A percentile compares a stretch with the other conserved stretches of the same genome.
These are phyloP conservation scores for Mesorhabditis spiculigera DNA, from an alignment of 2,888 invertebrate species.

Conservation along the genomic window DNA sequence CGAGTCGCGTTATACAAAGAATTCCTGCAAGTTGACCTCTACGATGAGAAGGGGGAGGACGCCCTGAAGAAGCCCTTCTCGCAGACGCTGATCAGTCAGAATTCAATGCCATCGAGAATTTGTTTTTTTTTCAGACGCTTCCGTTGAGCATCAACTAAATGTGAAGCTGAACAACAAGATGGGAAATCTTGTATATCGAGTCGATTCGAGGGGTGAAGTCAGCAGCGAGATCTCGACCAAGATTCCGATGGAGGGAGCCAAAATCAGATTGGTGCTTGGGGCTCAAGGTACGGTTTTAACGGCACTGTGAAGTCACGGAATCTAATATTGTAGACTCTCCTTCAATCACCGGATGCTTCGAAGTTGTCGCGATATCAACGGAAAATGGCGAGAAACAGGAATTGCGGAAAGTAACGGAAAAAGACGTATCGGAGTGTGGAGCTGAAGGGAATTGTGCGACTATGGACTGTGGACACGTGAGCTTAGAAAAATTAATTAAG, in stretches of 20 bases:
- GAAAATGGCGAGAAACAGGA: slow-evolving; percentile 7
- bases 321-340: not conserved
- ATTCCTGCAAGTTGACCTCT: slow-evolving; percentile 21
- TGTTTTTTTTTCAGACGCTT: slow-evolving; percentile 9
- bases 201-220: slow-evolving; percentile 13
- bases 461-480: slow-evolving; percentile 24
- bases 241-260: slow-evolving; percentile 19
- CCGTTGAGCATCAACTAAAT: slow-evolving; percentile 11
- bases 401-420: slow-evolving; percentile 12
- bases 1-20: slow-evolving; percentile 16
- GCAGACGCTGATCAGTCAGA: slow-evolving; percentile 26
- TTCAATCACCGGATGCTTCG: slow-evolving; percentile 34
- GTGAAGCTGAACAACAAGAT: slow-evolving; percentile 9
- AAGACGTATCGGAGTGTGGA: slow-evolving; percentile 27
- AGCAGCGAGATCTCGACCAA: slow-evolving; percentile 20
- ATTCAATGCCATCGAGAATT: not conserved
- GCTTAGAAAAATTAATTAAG: not conserved
- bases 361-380: slow-evolving; percentile 25
- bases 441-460: slow-evolving; percentile 23
- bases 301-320: not conserved
- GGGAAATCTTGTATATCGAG: slow-evolving; percentile 6
- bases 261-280: slow-evolving; percentile 22
- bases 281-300: slow-evolving; percentile 16
- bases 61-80: slow-evolving; percentile 27
- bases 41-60: slow-evolving; percentile 11